Conservation (phyloP, 2,888 invertebrate genomes). For the Colletes collaris region DNA sequence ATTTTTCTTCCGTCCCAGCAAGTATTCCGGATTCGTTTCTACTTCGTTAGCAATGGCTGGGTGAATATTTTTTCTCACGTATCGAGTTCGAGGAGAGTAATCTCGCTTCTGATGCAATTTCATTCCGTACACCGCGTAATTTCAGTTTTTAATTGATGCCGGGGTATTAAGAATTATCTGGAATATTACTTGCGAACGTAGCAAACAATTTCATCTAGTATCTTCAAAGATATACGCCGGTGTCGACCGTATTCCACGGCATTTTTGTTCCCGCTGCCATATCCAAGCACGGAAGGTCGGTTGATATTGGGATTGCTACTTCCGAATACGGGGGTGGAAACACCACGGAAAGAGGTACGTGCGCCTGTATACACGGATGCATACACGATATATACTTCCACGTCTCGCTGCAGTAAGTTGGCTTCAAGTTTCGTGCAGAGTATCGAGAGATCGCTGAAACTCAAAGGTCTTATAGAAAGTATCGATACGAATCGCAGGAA, state of each 20-base stretch:
- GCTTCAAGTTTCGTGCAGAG: conserved; percentile 53
- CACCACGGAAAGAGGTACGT: conserved; percentile 27
- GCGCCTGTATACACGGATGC: conserved; percentile 24
- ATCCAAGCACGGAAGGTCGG: conserved; percentile 30
- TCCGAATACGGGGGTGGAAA: conserved; percentile 55
- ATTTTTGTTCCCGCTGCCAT: conserved; percentile 34
- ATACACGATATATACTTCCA: conserved; percentile 21
- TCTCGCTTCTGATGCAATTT: not conserved
- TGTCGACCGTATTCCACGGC: conserved; percentile 10
- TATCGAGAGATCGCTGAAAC: conserved; percentile 51
- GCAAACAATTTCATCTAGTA: conserved; percentile 19
- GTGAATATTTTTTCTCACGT: not conserved
- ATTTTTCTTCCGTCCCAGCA: too few species aligned
- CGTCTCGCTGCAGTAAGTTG: conserved; percentile 30
- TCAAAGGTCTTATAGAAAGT: conserved; percentile 56
- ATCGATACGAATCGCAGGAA: conserved; percentile 47
- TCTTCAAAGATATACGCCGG: conserved; percentile 9
- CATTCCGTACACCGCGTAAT: not conserved
- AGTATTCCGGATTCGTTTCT: too few species aligned
- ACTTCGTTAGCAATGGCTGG: too few species aligned
- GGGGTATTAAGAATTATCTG: not conserved
- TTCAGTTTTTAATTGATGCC: not conserved
- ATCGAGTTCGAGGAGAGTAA: not conserved
- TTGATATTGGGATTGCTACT: conserved; percentile 59
- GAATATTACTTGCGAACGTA: conserved; percentile 8